A percentile compares a stretch with the other conserved stretches of the same genome.
These are phyloP conservation scores for Poicephalus meyeri DNA, from an alignment of 2,113 vertebrate species.

Conservation along the genomic window DNA sequence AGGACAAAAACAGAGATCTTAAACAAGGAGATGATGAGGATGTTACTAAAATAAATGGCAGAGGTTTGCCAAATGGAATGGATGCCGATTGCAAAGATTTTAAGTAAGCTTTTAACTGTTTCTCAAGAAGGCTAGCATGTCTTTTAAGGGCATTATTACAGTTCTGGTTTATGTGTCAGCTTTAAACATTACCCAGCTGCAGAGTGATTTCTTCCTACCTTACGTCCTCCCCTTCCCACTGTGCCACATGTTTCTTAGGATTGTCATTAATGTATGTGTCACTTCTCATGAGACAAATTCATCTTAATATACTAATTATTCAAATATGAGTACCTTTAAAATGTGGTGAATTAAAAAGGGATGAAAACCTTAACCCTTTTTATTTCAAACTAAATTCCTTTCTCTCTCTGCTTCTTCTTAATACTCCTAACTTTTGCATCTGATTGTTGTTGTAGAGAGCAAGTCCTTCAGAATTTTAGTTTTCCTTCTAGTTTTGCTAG, in stretches of 20 bases:
- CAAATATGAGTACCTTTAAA: slow-evolving; percentile 4
- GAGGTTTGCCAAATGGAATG: slow-evolving; percentile 96
- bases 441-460: slow-evolving; percentile 22
- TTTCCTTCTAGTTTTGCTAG: neutral
- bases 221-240: slow-evolving; percentile 42
- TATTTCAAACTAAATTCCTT: slow-evolving; percentile 23
- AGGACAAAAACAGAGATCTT: slow-evolving; percentile 94
- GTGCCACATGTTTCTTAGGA: slow-evolving; percentile 50
- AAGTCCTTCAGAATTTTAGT: neutral
- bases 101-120: slow-evolving; percentile 87
- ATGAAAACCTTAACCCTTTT: slow-evolving; percentile 15
- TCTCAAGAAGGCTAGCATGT: slow-evolving; percentile 67
- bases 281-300: slow-evolving; percentile 45
- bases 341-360: slow-evolving; percentile 35
- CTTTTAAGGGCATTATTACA: slow-evolving; percentile 64
- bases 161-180: slow-evolving; percentile 61
- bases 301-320: slow-evolving; percentile 31
- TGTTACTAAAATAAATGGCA: slow-evolving; percentile 90
- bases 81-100: slow-evolving; percentile 99
- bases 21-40: slow-evolving; percentile 91
- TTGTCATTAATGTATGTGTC: slow-evolving; percentile 58
- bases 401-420: slow-evolving; percentile 36
- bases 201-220: slow-evolving; percentile 32
- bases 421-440: slow-evolving; percentile 11
- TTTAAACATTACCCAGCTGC: slow-evolving; percentile 53